Evolutionary conservation across 2,888 invertebrate genomes (phyloP).

Genomic region (Mesopsocus fuscifrons): DNA sequence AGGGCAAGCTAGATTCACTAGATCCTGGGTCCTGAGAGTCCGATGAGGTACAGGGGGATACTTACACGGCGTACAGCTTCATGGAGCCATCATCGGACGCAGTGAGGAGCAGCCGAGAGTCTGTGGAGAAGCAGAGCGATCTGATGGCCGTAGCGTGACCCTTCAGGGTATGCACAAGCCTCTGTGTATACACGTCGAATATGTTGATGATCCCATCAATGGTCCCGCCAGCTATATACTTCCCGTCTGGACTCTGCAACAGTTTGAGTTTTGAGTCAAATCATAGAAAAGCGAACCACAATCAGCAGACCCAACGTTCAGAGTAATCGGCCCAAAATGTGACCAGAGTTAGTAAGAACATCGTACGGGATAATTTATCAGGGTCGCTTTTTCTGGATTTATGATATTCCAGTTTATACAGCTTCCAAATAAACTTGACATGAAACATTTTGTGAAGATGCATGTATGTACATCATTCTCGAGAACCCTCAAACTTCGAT

Average conservation of each 20-base stretch:
- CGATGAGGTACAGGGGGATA: slow-evolving; percentile 18
- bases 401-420: too few relatives aligned
- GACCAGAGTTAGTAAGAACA: too few relatives aligned
- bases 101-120: slow-evolving; percentile 83
- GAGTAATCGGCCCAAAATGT: too few relatives aligned
- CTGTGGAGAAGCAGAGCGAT: slow-evolving; percentile 87
- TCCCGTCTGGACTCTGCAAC: slow-evolving; percentile 90
- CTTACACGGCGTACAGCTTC: slow-evolving; percentile 94
- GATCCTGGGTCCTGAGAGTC: too few relatives aligned
- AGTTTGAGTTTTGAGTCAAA: background rate
- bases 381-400: too few relatives aligned
- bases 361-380: too few relatives aligned
- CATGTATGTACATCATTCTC: too few relatives aligned
- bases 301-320: too few relatives aligned
- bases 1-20: too few relatives aligned
- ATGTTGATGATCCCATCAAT: slow-evolving; percentile 94
- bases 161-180: slow-evolving; percentile 82
- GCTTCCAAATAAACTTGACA: too few relatives aligned
- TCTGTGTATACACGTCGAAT: slow-evolving; percentile 81
- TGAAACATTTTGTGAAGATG: too few relatives aligned
- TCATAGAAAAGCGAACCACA: slow-evolving; percentile 8
- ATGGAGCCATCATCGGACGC: slow-evolving; percentile 96
- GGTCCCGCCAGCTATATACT: slow-evolving; percentile 90
- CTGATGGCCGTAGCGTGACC: slow-evolving; percentile 94
- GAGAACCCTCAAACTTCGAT: too few relatives aligned